These are phyloP conservation scores for Aphodius granarius DNA, from an alignment of 2,888 invertebrate genomes.

Conservation along the genomic window DNA sequence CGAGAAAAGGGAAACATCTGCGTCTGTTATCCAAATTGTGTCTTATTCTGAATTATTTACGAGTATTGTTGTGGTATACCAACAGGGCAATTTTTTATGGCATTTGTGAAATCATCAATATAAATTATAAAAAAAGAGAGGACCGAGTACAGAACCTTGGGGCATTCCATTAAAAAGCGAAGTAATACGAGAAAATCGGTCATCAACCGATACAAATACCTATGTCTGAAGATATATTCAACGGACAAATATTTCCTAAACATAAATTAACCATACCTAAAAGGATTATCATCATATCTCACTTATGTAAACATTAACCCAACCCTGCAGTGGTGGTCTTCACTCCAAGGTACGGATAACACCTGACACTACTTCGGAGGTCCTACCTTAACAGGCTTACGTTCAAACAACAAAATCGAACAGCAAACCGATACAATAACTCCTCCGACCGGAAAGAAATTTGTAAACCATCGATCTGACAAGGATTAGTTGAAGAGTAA, in stretches of 20 bases:
- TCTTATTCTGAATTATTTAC: background rate
- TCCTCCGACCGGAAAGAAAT: constrained; percentile 3
- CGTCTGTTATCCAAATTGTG: background rate
- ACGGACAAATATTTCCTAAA: background rate
- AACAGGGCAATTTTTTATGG: no score
- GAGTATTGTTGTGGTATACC: background rate
- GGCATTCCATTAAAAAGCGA: background rate
- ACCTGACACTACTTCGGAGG: background rate
- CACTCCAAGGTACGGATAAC: background rate
- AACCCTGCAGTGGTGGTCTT: background rate
- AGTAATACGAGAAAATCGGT: background rate
- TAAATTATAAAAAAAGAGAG: no score
- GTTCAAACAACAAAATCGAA: background rate
- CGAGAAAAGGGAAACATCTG: background rate
- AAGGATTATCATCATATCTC: background rate
- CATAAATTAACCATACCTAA: background rate
- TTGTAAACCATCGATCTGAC: constrained; percentile 9
- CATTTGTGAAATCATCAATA: no score
- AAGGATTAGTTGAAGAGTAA: constrained; percentile 3
- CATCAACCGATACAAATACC: background rate
- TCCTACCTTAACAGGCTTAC: background rate
- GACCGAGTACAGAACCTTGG: no score
- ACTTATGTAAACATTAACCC: background rate
- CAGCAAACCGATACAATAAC: background rate
- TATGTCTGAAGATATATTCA: background rate